Base-by-base conservation (phyloP, 2,113 vertebrate species). In the Sapayoa aenigma region DNA sequence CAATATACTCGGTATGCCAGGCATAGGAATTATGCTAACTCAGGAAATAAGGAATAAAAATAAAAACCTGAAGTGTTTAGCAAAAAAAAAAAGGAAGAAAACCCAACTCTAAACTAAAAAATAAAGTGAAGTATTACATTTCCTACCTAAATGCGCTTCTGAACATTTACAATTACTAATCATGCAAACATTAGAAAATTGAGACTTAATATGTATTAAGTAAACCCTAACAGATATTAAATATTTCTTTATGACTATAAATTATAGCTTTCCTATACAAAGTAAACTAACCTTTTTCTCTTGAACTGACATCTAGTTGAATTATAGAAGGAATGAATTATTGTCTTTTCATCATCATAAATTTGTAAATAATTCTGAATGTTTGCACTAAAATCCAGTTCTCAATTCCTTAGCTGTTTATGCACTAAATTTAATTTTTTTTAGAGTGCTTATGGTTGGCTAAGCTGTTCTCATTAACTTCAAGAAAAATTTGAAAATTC, bases 11-110 rank as follows among this genome's bases (percentile, higher is more conserved):
- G 33, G 9, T 65, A 42, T 7, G 42, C 6, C 9, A 37, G 11
- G 12, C 4, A 9, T 11, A 59, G 20, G 35, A 83, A 49, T 55
- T 82, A 63, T 63, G 17, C 13, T 27, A 85, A 21, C 24, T 78
- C 46, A 59, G n/a, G 8, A n/a, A 78, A 75, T 25, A n/a, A 83
- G 13, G 39, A 75, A 62, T 59, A 59, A 86, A 74, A 41, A 9
- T 37, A 30, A 73, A 12, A 50, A 62, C 46, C 11, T 52, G 8
- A 49, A 63, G 4, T n/a, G 62, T 47, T 72, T 47, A 94, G 49
- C 2, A 1, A 39, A 71, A 90, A 23, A 4, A 53, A 21, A 1
- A 0, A 1, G 2, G 31, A 18, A 44, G 27, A 59, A 49, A 5
- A 1, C 1, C 37, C 16, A 52, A 21, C 2, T 8, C 5, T 7